Evolutionary conservation across 1,140 invertebrate genomes (phyloP).

Genomic region (Papilio polytes): DNA sequence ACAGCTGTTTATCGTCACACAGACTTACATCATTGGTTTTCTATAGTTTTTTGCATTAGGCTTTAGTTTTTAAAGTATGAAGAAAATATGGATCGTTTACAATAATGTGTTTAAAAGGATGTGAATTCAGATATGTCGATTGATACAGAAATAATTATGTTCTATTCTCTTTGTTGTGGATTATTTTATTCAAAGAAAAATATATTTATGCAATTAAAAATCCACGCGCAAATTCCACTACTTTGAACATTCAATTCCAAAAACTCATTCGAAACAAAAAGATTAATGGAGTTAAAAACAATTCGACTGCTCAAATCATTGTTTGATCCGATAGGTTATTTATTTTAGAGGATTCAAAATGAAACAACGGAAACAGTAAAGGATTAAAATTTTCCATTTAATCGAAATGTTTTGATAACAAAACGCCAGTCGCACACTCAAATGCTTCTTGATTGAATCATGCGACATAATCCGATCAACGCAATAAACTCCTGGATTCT

Average conservation of each 20-base stretch:
- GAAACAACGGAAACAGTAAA: conserved; percentile 44
- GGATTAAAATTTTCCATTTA: conserved; percentile 56
- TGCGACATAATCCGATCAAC: conserved; percentile 47
- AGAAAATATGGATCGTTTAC: too few species aligned
- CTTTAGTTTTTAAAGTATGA: too few species aligned
- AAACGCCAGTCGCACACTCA: conserved; percentile 17
- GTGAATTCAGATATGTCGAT: too few species aligned
- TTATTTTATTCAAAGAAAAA: not conserved
- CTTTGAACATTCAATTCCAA: conserved; percentile 1
- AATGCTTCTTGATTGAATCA: conserved; percentile 43
- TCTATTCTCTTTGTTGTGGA: not conserved
- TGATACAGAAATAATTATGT: not conserved
- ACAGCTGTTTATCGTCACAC: too few species aligned
- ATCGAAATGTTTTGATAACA: conserved; percentile 40
- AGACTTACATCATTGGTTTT: too few species aligned
- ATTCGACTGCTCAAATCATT: conserved; percentile 28
- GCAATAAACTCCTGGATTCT: conserved; percentile 42
- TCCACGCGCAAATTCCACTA: not conserved
- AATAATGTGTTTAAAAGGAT: too few species aligned
- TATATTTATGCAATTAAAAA: not conserved
- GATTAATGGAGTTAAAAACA: conserved; percentile 26
- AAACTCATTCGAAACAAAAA: conserved; percentile 13
- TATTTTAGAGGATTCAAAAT: conserved; percentile 42
- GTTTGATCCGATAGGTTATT: conserved; percentile 28
- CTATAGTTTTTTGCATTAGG: too few species aligned